Conservation (phyloP, 2,797 vertebrate genomes). For the Crenichthys baileyi region DNA sequence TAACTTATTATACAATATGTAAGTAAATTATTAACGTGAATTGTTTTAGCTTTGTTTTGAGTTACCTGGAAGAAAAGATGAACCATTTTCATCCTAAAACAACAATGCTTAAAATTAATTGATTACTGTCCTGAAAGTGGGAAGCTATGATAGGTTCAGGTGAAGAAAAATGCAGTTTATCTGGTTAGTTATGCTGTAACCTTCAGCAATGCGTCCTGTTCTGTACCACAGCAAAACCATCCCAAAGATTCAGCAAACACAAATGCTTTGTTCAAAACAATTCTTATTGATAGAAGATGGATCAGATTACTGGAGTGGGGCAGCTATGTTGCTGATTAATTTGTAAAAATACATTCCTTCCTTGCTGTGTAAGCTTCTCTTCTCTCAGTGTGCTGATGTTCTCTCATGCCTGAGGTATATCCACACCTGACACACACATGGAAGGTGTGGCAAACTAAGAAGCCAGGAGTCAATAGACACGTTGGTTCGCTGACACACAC, state of each 20-base stretch:
- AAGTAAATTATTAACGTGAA: no score
- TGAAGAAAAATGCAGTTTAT: no score
- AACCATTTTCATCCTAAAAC: no score
- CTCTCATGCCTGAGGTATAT: conserved; percentile 59
- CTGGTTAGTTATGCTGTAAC: not conserved
- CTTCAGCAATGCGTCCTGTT: not conserved
- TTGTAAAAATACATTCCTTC: conserved; percentile 41
- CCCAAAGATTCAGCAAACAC: not conserved
- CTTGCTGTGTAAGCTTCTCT: conserved; percentile 9
- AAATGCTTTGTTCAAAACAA: not conserved
- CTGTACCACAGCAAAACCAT: not conserved
- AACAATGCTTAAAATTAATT: no score
- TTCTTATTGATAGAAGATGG: not conserved
- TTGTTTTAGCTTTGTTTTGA: no score
- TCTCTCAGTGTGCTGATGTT: conserved; percentile 29
- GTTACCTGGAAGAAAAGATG: no score
- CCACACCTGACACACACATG: conserved; percentile 71
- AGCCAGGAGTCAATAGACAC: conserved; percentile 45
- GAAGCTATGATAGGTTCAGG: no score
- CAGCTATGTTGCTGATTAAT: conserved; percentile 9
- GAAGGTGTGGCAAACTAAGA: conserved; percentile 53
- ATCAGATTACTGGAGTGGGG: not conserved
- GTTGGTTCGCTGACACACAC: conserved; percentile 28
- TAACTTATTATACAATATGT: no score
- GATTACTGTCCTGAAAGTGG: no score